Percentiles rank a stretch among this genome's conserved stretches.
Evolutionary conservation across 2,113 vertebrate genomes (phyloP).

Genomic region (Smithornis capensis): DNA sequence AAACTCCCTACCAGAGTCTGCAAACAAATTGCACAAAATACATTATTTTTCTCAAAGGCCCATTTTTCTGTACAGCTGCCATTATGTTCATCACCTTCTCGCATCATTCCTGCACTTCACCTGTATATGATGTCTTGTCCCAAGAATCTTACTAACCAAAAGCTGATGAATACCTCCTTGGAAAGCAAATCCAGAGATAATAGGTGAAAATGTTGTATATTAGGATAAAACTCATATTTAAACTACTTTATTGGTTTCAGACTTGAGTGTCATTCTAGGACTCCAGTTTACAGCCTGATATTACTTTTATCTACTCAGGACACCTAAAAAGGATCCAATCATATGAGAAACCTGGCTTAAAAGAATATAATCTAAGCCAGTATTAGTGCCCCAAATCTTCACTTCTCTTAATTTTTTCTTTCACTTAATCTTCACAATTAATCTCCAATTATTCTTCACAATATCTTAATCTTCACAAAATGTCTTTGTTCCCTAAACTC

Average conservation of each 20-base stretch:
- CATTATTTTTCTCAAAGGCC: neutral
- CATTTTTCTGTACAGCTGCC: neutral
- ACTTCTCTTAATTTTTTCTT: neutral
- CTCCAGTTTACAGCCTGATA: neutral
- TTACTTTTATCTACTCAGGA: neutral
- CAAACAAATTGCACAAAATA: neutral
- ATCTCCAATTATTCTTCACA: neutral
- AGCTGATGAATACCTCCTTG: neutral
- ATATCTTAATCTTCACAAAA: neutral
- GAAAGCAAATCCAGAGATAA: neutral
- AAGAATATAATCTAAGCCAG: neutral
- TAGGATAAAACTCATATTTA: neutral
- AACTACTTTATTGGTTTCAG: neutral
- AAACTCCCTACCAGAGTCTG: fast-evolving
- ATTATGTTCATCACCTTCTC: neutral
- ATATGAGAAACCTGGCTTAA: neutral
- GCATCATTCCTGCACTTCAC: neutral
- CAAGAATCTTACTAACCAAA: neutral
- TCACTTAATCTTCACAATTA: neutral
- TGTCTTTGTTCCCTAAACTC: neutral
- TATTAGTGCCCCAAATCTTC: neutral
- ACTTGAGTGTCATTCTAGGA: neutral
- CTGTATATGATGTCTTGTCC: neutral
- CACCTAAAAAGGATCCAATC: neutral
- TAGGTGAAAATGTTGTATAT: fast-evolving